Evolutionary conservation across 2,888 invertebrate species (phyloP), one percentile per base, ranked within the genome.

Genomic region (Pheosia tremula): DNA sequence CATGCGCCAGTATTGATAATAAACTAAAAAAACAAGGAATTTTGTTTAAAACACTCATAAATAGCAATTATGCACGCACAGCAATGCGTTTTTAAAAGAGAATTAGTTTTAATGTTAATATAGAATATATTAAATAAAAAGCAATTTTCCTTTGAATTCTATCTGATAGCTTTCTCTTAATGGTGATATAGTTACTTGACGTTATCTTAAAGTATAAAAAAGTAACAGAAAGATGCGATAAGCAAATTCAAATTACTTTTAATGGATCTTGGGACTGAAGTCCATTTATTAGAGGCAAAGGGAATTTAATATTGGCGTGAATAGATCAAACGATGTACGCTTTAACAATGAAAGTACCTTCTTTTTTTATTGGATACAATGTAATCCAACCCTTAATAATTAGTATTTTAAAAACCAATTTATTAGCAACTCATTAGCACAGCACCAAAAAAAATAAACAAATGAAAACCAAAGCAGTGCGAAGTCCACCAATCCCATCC

Each of bases 181-280:
- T 39, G n/a, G 5, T 55, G 5, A 39, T 39, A 7, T 3, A 55
- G 39, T n/a, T 0, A 9, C 9, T 52, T 36, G 52, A 52, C 52
- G 36, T 9, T 52, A 52, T 36, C 36, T 52, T 1, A 6, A 24
- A 52, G 2, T 52, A 36, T 4, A 52, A 52, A 36, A 50, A 52
- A 52, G 8, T 24, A 52, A 36, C 52, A 36, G 7, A 36, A n/a
- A 52, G 36, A 52, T 49, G 11, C 47, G 49, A 49, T 49, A 49
- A 49, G 49, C 11, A 49, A 49, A 49, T 49, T 49, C 49, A 49
- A 13, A 49, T 49, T 49, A 49, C 49, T n/a, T 49, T 43, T n/a
- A 49, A 49, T 49, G 49, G 11, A 49, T 5, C 49, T 43, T 8
- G 43, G n/a, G n/a, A 6, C 13, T 49, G 11, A 13, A 11, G n/a